Base-by-base conservation (phyloP, 2,113 vertebrate genomes). In the Excalfactoria chinensis region DNA sequence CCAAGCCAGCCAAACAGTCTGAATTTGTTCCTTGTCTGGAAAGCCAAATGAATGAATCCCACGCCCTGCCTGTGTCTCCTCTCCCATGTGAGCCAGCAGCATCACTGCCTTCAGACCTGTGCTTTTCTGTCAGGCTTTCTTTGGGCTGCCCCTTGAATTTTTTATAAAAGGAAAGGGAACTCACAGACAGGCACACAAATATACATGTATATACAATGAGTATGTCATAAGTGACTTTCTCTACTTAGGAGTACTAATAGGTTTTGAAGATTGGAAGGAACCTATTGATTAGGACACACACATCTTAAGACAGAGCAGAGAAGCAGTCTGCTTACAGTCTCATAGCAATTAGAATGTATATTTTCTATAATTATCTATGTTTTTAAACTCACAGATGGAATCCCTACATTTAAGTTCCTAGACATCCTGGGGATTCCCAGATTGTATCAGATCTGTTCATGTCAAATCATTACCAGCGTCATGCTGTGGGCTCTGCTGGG, bases 301-400 rank as follows among this genome's bases (percentile, higher is more conserved):
- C 43, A 23, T 58, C 35, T 8, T 64, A 34, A 62, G 53, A 62
- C 19, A 41, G 75, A 90, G 34, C 5, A 62, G 40, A 74, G 23
- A 72, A 58, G 35, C 2, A 1, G 13, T 34, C 70, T 86, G 13
- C 90, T 91, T 90, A 40, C 40, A 48, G 18, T 69, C 1, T 1
- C 30, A 78, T 81, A 86, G 41, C 30, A 78, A 78, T 59, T 74
- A 20, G 11, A 21, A 28, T 78, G 72, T 94, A n/a, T 88, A 84
- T 94, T 74, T 34, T 28, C 3, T 37, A 9, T 69, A 80, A 80
- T 75, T 84, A 21, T 66, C 55, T 78, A 5, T 68, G 43, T n/a
- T 90, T 86, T 62, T n/a, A 82, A 93, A 92, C 72, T 90, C 58
- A 81, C 63, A 72, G 77, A 66, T 81, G 73, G 62, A 75, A 19